phyloP scores from a whole-genome alignment of 2,797 vertebrate species.

The Acridotheres tristis region DNA sequence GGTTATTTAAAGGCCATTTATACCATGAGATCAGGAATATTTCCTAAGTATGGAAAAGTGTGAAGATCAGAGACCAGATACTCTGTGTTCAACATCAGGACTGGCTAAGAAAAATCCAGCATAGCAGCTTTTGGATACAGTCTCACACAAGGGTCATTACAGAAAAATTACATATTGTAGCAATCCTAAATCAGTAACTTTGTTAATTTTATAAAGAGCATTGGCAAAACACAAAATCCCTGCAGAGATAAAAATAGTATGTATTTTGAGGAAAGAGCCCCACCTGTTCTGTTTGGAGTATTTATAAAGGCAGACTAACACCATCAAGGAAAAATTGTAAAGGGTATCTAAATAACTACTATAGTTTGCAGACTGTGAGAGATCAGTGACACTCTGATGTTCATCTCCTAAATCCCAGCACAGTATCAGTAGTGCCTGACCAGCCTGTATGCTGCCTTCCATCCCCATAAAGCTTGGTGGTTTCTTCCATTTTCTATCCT shows the following conservation, averaged over 20 bases:
- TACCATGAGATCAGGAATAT: background rate
- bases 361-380: background rate
- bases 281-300: background rate
- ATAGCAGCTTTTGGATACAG: background rate
- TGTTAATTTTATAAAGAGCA: background rate
- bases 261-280: background rate
- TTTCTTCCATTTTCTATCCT: background rate
- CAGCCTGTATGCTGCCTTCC: background rate
- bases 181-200: background rate
- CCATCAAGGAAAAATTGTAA: background rate
- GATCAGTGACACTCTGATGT: background rate
- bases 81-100: background rate
- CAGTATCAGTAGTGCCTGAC: rapidly evolving
- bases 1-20: background rate
- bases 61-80: background rate
- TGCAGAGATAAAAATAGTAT: background rate
- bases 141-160: background rate
- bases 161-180: background rate
- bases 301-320: background rate
- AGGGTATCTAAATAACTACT: background rate
- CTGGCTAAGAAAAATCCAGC: background rate
- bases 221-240: background rate
- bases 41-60: background rate
- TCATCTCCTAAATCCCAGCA: background rate
- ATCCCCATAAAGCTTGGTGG: background rate